Conservation (phyloP, 1,140 invertebrate genomes). For the Atopsyche davidsoni region DNA sequence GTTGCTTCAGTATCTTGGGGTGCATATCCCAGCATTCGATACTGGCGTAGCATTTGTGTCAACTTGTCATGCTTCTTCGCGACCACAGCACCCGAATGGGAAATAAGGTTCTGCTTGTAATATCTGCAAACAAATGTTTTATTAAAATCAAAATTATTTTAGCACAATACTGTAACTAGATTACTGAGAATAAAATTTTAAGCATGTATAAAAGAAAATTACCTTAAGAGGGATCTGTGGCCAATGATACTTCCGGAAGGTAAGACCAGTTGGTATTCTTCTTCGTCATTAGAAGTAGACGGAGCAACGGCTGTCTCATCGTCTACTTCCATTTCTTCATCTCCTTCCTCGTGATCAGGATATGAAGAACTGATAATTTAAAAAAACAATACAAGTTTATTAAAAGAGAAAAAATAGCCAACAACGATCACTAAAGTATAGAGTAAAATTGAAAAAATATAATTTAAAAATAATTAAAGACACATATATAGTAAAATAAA, state of each 20-base stretch:
- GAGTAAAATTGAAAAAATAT: too few relatives aligned
- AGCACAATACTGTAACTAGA: slow-evolving; percentile 2
- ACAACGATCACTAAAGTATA: too few relatives aligned
- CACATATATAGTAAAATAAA: too few relatives aligned
- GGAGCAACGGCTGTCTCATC: slow-evolving; percentile 62
- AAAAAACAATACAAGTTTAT: slow-evolving; percentile 11
- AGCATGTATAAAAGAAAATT: slow-evolving; percentile 17
- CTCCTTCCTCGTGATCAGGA: slow-evolving; percentile 40
- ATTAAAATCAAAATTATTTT: slow-evolving; percentile 26
- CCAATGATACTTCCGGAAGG: slow-evolving; percentile 86
- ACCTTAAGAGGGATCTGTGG: slow-evolving; percentile 78
- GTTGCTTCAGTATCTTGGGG: slow-evolving; percentile 60
- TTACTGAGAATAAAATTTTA: slow-evolving; percentile 3
- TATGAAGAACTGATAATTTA: slow-evolving; percentile 41
- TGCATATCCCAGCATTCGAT: slow-evolving; percentile 81
- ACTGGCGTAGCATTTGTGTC: slow-evolving; percentile 68
- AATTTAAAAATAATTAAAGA: too few relatives aligned
- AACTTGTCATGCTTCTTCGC: slow-evolving; percentile 57
- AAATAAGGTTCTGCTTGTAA: slow-evolving; percentile 71
- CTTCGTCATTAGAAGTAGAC: slow-evolving; percentile 60
- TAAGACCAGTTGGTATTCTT: slow-evolving; percentile 79
- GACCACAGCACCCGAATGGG: slow-evolving; percentile 51
- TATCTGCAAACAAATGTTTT: slow-evolving; percentile 46
- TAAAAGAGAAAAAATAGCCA: too few relatives aligned
- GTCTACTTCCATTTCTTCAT: slow-evolving; percentile 51